A percentile compares a stretch with the other conserved stretches of the same genome.
phyloP scores from a whole-genome alignment of 2,888 invertebrate genomes.

The Parapristionchus giblindavisi region DNA sequence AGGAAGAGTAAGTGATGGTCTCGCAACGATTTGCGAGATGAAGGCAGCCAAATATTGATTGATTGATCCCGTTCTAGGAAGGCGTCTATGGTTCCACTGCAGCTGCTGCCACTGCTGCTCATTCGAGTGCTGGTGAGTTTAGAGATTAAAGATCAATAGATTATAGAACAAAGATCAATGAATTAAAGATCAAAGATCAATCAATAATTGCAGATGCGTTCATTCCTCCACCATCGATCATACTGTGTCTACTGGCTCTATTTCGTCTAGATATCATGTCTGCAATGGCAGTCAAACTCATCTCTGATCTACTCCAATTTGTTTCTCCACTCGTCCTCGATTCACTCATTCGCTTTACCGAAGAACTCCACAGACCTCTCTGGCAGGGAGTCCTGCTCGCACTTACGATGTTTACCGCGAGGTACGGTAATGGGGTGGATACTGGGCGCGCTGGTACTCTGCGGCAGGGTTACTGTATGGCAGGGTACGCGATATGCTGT shows the following conservation, averaged over 20 bases:
- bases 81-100: conserved; percentile 34
- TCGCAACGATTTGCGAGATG: too few species aligned
- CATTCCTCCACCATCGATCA: conserved; percentile 45
- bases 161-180: not conserved
- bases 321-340: conserved; percentile 64
- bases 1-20: not conserved
- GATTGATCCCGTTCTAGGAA: not conserved
- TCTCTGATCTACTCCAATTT: conserved; percentile 63
- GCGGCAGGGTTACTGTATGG: too few species aligned
- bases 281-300: conserved; percentile 62
- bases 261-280: conserved; percentile 64
- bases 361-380: conserved; percentile 59
- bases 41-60: not conserved
- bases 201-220: conserved; percentile 9
- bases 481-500: not conserved
- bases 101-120: not conserved
- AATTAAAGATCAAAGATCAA: not conserved
- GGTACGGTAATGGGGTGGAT: conserved; percentile 37
- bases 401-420: conserved; percentile 58
- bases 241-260: conserved; percentile 55
- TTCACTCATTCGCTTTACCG: conserved; percentile 63
- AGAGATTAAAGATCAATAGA: not conserved
- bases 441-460: too few species aligned
- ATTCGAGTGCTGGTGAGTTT: not conserved
- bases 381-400: conserved; percentile 66